Conservation (phyloP, 2,113 vertebrate genomes). For the Thalassarche chlororhynchos region DNA sequence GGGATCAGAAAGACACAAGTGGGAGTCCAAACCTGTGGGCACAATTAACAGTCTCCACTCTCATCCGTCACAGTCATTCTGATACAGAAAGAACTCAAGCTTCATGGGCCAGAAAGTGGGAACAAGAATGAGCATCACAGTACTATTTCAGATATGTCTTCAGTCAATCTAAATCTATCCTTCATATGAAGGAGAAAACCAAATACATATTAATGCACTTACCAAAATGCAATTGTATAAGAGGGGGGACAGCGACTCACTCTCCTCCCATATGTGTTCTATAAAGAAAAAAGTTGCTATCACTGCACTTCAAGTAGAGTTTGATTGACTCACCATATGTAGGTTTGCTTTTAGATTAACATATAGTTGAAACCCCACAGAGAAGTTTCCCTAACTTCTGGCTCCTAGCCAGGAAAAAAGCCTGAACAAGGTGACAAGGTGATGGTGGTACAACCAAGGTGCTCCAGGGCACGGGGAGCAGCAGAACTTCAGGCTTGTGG, state of each 20-base stretch:
- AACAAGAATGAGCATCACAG: background rate
- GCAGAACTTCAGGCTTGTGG: background rate
- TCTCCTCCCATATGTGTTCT: constrained; percentile 11
- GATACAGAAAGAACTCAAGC: background rate
- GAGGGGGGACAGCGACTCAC: background rate
- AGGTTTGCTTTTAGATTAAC: constrained; percentile 20
- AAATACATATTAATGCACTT: constrained; percentile 30
- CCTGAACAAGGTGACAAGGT: background rate
- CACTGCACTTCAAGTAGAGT: background rate
- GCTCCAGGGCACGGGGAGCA: background rate
- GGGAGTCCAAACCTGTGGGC: background rate
- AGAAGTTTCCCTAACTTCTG: background rate
- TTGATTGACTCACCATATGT: constrained; percentile 48
- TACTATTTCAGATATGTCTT: background rate
- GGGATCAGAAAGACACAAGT: background rate
- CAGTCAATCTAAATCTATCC: background rate
- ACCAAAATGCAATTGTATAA: background rate
- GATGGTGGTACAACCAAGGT: background rate
- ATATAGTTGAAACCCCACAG: background rate
- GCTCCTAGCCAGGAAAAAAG: background rate
- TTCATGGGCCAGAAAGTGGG: background rate
- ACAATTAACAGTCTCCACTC: background rate
- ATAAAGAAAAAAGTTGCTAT: background rate
- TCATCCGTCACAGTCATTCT: background rate
- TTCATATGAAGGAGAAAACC: background rate